These are phyloP conservation scores for Polyodon spathula DNA, from an alignment of 2,113 vertebrate species.

Conservation along the genomic window DNA sequence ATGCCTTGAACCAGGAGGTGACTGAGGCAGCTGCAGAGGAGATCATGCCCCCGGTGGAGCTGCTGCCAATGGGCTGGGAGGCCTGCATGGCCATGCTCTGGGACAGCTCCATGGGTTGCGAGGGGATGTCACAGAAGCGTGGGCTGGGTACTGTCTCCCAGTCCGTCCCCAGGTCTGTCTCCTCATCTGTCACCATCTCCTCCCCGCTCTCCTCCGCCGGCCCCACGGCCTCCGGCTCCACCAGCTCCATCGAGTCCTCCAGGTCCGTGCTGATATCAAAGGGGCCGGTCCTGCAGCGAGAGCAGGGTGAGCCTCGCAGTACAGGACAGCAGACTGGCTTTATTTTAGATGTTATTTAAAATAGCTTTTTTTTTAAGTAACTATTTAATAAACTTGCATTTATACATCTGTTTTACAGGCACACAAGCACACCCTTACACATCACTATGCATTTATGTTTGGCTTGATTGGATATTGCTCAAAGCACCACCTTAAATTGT, in stretches of 20 bases:
- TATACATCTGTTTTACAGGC: too few relatives aligned
- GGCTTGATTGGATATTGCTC: too few relatives aligned
- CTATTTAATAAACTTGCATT: too few relatives aligned
- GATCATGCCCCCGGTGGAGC: slow-evolving; percentile 84
- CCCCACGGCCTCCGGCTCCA: slow-evolving; percentile 74
- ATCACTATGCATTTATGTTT: too few relatives aligned
- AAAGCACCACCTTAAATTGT: too few relatives aligned
- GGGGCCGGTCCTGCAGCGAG: slow-evolving; percentile 70
- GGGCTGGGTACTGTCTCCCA: slow-evolving; percentile 97
- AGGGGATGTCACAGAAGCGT: slow-evolving; percentile 94
- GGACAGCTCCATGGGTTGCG: slow-evolving; percentile 82
- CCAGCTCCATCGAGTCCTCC: slow-evolving; percentile 94
- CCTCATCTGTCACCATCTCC: slow-evolving; percentile 79
- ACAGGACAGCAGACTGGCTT: too few relatives aligned
- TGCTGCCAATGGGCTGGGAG: slow-evolving; percentile 67
- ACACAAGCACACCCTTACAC: too few relatives aligned
- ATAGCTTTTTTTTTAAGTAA: too few relatives aligned
- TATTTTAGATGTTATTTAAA: not conserved
- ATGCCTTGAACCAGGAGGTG: slow-evolving; percentile 85
- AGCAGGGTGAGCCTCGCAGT: not conserved
- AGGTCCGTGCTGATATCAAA: slow-evolving; percentile 86
- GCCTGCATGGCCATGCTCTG: slow-evolving; percentile 79
- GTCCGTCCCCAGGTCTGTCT: slow-evolving; percentile 91
- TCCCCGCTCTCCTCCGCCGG: slow-evolving; percentile 85
- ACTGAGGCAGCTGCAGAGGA: slow-evolving; percentile 88